Base-by-base conservation (phyloP, 2,113 vertebrate genomes). In the Paracanthobrama guichenoti region DNA sequence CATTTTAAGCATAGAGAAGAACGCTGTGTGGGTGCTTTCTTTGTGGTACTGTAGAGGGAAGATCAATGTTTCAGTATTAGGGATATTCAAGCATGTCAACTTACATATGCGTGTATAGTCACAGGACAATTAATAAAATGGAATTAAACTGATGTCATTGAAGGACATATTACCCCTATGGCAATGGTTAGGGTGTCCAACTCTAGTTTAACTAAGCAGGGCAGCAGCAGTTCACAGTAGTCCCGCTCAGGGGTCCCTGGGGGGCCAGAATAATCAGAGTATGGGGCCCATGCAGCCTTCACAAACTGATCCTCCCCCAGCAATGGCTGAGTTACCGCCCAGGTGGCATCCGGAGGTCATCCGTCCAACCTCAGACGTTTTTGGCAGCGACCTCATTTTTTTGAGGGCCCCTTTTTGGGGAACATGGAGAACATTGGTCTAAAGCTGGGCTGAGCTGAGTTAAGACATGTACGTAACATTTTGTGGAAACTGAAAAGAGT, bases 311-410 rank as follows among this genome's bases (percentile, higher is more conserved):
- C 84, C 48, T 78, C 75, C 84, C 87, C 67, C 84, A 50, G 26
- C 76, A 60, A 48, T 1, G 46, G 28, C 84, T 83, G 46, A 74
- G 75, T 84, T 85, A 75, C 76, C 78, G 24, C 84, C 86, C 66
- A 50, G 84, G 87, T 86, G 87, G 87, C 87, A 88, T 86, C 81
- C 84, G 84, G 87, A 84, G 87, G 84, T 86, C 87, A 88, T 86
- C 77, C 66, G 77, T 88, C 84, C 87, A 86, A 83, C 79, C 62
- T 84, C 75, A 85, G 84, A 87, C 82, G 57, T 75, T 87, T 87
- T 75, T 80, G 84, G 75, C 80, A 87, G 85, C 53, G 60, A 46
- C 46, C 14, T 84, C 74, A 10, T 28, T 44, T 85, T 55, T 82
- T 85, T 50, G 8, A 85, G 71, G 81, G 84, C 76, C 84, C 77